A percentile compares a stretch with the other conserved stretches of the same genome.
Conservation (phyloP, 2,113 vertebrate genomes). For the Prunella himalayana region DNA sequence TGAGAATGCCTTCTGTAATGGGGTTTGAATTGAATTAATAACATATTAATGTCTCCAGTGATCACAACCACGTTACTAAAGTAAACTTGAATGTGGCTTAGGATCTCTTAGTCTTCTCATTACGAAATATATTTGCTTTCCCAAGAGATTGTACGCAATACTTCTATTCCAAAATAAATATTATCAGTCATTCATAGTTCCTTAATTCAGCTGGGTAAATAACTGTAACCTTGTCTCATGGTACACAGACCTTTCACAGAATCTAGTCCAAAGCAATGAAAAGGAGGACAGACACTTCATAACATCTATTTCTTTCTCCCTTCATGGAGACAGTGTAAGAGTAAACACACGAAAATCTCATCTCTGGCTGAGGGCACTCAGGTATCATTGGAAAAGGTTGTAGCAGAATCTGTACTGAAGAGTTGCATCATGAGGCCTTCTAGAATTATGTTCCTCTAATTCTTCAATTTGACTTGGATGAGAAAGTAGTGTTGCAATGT, state of each 20-base stretch:
- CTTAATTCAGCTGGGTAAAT: not conserved
- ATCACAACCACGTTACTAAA: not conserved
- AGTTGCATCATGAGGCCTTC: not conserved
- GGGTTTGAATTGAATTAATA: not conserved
- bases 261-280: not conserved
- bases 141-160: not conserved
- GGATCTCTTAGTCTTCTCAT: not conserved
- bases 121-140: not conserved
- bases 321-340: not conserved
- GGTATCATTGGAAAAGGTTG: not conserved
- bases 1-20: not conserved
- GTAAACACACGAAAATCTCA: not conserved
- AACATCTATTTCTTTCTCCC: not conserved
- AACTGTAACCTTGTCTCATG: not conserved
- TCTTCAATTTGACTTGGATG: not conserved
- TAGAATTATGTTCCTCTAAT: not conserved
- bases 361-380: not conserved
- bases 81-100: not conserved
- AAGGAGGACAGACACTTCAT: not conserved
- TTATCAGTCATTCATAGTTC: not conserved
- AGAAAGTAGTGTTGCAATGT: not conserved
- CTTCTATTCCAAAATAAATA: slow-evolving; percentile 16
- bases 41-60: not conserved
- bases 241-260: not conserved
- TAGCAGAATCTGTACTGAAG: not conserved